These are phyloP conservation scores for Balaeniceps rex DNA, from an alignment of 2,113 vertebrate genomes.

Conservation along the genomic window DNA sequence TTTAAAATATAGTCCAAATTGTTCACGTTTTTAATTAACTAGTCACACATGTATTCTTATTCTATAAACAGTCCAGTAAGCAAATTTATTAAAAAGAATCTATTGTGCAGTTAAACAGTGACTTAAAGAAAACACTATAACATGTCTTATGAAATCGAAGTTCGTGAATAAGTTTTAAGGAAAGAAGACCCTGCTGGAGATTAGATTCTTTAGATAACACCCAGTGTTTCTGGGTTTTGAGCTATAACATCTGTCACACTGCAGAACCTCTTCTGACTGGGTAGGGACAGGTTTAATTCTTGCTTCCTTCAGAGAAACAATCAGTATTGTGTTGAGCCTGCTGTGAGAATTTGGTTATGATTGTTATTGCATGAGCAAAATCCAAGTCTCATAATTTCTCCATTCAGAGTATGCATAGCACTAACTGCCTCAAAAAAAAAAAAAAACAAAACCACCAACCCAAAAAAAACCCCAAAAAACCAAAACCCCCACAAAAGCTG, in stretches of 20 bases:
- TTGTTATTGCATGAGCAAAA: neutral
- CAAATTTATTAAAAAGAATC: neutral
- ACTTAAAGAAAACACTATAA: neutral
- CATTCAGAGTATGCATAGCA: neutral
- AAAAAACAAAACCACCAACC: neutral
- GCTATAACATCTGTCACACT: neutral
- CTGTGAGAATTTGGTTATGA: neutral
- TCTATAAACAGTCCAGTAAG: neutral
- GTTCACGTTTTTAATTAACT: neutral
- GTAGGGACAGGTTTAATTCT: neutral
- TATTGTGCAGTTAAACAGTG: neutral
- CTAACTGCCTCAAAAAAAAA: neutral
- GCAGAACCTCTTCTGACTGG: neutral
- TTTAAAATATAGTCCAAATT: neutral
- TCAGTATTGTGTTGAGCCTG: neutral
- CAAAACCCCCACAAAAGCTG: too few species aligned
- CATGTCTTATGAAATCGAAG: neutral
- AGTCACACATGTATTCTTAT: neutral
- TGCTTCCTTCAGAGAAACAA: neutral
- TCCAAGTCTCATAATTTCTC: neutral
- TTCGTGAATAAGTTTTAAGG: neutral
- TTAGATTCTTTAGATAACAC: neutral
- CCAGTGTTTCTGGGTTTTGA: neutral
- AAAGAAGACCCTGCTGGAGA: neutral
- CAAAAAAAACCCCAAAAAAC: too few species aligned